Percentiles rank a stretch among this genome's conserved stretches.
Evolutionary conservation across 2,888 invertebrate genomes (phyloP).

Genomic region (Cyclophora albipunctata): DNA sequence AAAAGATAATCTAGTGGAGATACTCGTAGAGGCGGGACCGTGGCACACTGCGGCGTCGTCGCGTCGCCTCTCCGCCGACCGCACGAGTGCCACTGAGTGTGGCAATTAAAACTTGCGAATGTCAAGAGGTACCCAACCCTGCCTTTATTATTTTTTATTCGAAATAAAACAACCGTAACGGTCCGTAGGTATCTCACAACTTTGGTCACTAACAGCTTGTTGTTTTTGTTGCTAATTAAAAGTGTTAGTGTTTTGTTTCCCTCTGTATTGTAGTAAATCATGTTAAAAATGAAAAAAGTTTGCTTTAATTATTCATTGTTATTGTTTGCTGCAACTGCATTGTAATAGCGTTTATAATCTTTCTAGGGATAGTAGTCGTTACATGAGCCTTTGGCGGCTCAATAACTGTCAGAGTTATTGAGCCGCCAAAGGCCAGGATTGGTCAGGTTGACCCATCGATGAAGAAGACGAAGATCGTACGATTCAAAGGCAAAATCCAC

Average conservation of each 20-base stretch:
- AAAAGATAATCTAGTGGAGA: conserved; percentile 31
- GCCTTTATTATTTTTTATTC: conserved; percentile 57
- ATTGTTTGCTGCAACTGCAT: too few relatives aligned
- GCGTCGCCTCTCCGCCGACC: conserved; percentile 51
- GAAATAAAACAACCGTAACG: conserved; percentile 38
- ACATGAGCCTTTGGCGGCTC: too few relatives aligned
- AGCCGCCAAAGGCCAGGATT: too few relatives aligned
- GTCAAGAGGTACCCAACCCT: conserved; percentile 55
- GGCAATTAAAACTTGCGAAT: conserved; percentile 74
- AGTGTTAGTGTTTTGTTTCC: conserved; percentile 3
- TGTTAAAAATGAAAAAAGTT: too few relatives aligned
- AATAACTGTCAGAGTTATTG: too few relatives aligned
- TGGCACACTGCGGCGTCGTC: conserved; percentile 41
- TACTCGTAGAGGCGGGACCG: conserved; percentile 26
- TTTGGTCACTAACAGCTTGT: conserved; percentile 18
- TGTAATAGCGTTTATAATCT: too few relatives aligned
- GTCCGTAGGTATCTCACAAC: conserved; percentile 24
- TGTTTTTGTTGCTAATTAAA: conserved; percentile 18
- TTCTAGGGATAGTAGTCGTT: too few relatives aligned
- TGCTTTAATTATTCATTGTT: too few relatives aligned
- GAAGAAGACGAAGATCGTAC: too few relatives aligned
- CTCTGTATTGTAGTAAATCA: background rate
- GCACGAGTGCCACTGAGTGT: conserved; percentile 55
- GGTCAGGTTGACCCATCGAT: too few relatives aligned
- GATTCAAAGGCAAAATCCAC: too few relatives aligned